Base-by-base conservation (phyloP, 1,140 invertebrate species). In the Pissodes strobi region DNA sequence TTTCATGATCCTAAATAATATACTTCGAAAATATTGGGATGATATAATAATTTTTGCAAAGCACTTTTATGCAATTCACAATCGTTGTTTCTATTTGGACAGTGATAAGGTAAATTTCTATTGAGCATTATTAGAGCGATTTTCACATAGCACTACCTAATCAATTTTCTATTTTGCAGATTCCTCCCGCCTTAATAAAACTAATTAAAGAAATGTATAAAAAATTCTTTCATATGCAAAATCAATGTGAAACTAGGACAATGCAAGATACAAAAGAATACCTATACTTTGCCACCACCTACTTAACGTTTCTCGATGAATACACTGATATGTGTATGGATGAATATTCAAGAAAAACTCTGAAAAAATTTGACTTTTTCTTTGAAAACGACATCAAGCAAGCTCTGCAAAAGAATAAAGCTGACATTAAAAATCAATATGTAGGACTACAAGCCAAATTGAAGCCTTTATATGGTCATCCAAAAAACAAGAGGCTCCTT, bases 391-490 rank as follows among this genome's bases (percentile, higher is more conserved):
- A 48, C 15, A 13, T 27, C 6, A 48, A 48, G 12, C 6, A 30
- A 13, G 15, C 17, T 17, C 19, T 59, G 8, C 6, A n/a, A 30
- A 45, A 59, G 2, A n/a, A 46, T 51, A 18, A 25, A 22, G 48
- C 43, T 12, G 17, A 51, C 12, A 48, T 60, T 5, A n/a, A 27
- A 18, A 25, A 38, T 5, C 3, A 48, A 30, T 60, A 23, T 60
- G 23, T 10, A 19, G 21, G 18, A 23, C 12, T 64, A 13, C 38
- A 46, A 17, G 55, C 43, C 3, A 58, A 64, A 39, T 21, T 64
- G 23, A 67, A 63, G 25, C 15, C 60, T 6, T 41, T 53, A 22
- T 52, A 64, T 43, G 66, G 66, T 8, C 66, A 68, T 64, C 66
- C 66, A 2, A 59, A 38, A 1, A 64, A 68, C 23, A 56, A 18